phyloP scores from a whole-genome alignment of 2,113 vertebrate species.

The Azemiops feae region DNA sequence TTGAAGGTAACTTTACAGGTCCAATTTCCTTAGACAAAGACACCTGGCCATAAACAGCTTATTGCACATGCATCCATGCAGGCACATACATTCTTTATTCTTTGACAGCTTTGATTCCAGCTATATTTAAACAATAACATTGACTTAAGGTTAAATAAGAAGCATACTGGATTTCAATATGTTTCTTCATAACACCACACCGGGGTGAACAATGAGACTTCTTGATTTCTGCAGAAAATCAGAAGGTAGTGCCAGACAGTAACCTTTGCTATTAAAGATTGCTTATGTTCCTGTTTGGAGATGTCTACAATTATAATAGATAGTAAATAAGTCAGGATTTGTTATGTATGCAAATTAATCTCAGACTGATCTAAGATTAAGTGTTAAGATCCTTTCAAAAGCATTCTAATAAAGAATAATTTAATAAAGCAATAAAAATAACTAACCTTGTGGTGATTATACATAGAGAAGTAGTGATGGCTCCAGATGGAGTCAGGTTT shows the following conservation, averaged over 20 bases:
- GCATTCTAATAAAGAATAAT: background rate
- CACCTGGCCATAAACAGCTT: background rate
- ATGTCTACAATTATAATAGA: background rate
- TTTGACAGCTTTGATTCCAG: background rate
- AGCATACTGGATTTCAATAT: background rate
- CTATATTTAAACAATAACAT: background rate
- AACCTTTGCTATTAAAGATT: background rate
- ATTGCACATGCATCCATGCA: background rate
- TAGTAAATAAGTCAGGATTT: background rate
- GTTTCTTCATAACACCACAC: background rate
- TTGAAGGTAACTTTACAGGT: background rate
- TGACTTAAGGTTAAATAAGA: background rate
- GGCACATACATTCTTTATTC: background rate
- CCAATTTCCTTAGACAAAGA: background rate
- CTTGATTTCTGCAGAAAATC: background rate
- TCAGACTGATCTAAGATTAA: background rate
- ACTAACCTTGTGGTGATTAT: background rate
- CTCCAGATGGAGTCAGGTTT: background rate
- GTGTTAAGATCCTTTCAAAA: background rate
- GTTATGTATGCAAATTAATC: background rate
- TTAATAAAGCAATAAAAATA: background rate
- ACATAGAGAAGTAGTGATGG: background rate
- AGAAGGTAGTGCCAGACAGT: background rate
- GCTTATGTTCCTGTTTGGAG: background rate
- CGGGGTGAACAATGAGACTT: background rate